Percentiles rank a stretch among this genome's conserved stretches.
Conservation (phyloP, 35 echinoderm and acorn worm genomes). For the Anneissia japonica region DNA sequence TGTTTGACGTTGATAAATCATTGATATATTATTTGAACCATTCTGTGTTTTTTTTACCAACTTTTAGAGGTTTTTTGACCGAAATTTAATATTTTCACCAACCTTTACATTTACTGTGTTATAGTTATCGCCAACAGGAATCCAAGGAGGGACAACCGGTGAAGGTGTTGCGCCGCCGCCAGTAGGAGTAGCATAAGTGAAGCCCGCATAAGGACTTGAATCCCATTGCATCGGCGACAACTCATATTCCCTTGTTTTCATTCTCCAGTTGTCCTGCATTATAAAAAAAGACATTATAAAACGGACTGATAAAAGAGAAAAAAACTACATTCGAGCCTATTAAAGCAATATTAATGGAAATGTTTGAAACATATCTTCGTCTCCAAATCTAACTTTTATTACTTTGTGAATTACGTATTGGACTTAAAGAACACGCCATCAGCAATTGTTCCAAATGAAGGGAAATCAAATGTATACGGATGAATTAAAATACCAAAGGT, state of each 20-base stretch:
- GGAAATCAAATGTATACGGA: background rate
- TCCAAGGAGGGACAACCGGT: too few species aligned
- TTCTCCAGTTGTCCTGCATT: constrained; percentile 32
- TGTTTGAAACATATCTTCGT: background rate
- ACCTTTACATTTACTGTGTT: constrained; percentile 46
- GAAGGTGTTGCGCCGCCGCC: too few species aligned
- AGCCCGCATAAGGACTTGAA: constrained; percentile 41
- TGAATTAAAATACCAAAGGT: background rate
- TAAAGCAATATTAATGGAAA: background rate
- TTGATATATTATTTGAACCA: too few species aligned
- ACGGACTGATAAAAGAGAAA: background rate
- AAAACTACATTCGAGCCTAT: background rate
- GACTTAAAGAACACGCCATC: background rate
- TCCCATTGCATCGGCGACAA: constrained; percentile 90
- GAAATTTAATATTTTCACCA: background rate
- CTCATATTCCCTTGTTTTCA: constrained; percentile 72
- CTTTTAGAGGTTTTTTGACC: too few species aligned
- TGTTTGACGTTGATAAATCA: too few species aligned
- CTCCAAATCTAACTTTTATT: background rate
- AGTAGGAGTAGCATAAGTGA: constrained; percentile 7
- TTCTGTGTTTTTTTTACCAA: too few species aligned
- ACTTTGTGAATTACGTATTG: background rate
- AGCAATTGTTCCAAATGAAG: background rate
- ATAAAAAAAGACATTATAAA: background rate
- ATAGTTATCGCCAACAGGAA: constrained; percentile 64